Percentiles rank a stretch among this genome's conserved stretches.
phyloP scores from a whole-genome alignment of 2,888 invertebrate genomes.

The Tinea trinotella region DNA sequence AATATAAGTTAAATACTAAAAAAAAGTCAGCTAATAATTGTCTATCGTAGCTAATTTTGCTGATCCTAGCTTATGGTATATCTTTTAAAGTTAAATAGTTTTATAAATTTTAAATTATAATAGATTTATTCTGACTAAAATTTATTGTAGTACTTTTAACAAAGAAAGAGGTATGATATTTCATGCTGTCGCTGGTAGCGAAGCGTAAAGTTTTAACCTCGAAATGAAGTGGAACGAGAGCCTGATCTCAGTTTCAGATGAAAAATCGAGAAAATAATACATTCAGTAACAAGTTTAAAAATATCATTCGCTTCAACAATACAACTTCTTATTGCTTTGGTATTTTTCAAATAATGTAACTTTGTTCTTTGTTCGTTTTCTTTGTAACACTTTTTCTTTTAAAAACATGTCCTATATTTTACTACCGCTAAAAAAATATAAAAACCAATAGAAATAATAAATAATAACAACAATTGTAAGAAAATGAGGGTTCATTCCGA shows the following conservation, averaged over 20 bases:
- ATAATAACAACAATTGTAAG: too few relatives aligned
- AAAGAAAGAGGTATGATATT: conserved; percentile 45
- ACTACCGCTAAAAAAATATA: too few relatives aligned
- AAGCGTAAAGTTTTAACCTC: conserved; percentile 45
- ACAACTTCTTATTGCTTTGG: background rate
- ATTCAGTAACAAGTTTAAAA: conserved; percentile 8
- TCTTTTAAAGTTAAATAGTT: too few relatives aligned
- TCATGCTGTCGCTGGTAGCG: conserved; percentile 39
- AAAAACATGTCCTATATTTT: too few relatives aligned
- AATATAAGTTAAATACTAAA: too few relatives aligned
- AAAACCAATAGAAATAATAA: too few relatives aligned
- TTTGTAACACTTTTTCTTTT: background rate
- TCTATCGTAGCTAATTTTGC: too few relatives aligned
- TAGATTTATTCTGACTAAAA: background rate
- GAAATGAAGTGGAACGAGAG: conserved; percentile 21
- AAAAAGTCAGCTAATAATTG: too few relatives aligned
- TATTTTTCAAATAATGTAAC: background rate
- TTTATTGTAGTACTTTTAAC: conserved; percentile 30
- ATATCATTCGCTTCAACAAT: conserved; percentile 8
- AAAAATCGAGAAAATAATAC: conserved; percentile 15
- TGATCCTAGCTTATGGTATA: too few relatives aligned
- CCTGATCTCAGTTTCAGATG: conserved; percentile 5
- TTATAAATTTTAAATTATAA: background rate
- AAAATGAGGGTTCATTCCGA: too few relatives aligned
- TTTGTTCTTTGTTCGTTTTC: background rate